Evolutionary conservation across 2,797 vertebrate genomes (phyloP).

Genomic region (Schizopygopsis pylzovi): DNA sequence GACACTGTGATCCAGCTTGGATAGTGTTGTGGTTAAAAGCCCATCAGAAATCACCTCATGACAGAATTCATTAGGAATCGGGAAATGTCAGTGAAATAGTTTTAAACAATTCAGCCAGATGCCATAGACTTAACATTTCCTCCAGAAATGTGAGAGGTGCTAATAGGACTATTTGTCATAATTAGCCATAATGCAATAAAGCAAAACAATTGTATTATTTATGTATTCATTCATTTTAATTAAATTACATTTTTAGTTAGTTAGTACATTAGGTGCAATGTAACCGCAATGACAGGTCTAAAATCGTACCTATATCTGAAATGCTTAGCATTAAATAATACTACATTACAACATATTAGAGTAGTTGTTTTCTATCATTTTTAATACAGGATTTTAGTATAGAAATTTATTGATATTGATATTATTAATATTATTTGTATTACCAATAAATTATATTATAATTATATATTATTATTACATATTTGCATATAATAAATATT

Average conservation of each 20-base stretch:
- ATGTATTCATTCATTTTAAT: neutral
- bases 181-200: neutral
- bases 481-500: no score
- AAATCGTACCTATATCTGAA: neutral
- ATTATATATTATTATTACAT: neutral
- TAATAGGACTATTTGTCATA: neutral
- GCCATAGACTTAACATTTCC: neutral
- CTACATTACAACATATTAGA: neutral
- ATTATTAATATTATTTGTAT: neutral
- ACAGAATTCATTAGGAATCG: constrained; percentile 9
- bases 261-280: neutral
- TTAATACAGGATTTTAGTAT: no score
- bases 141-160: neutral
- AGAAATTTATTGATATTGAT: no score
- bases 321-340: neutral
- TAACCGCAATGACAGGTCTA: neutral
- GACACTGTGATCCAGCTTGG: neutral
- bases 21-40: neutral
- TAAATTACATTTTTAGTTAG: neutral
- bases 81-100: neutral
- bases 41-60: neutral
- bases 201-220: neutral
- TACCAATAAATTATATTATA: neutral
- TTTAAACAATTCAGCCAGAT: constrained; percentile 11
- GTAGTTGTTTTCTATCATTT: no score